Conservation (phyloP, 2,888 invertebrate species). For the Aporophyla nigra region DNA sequence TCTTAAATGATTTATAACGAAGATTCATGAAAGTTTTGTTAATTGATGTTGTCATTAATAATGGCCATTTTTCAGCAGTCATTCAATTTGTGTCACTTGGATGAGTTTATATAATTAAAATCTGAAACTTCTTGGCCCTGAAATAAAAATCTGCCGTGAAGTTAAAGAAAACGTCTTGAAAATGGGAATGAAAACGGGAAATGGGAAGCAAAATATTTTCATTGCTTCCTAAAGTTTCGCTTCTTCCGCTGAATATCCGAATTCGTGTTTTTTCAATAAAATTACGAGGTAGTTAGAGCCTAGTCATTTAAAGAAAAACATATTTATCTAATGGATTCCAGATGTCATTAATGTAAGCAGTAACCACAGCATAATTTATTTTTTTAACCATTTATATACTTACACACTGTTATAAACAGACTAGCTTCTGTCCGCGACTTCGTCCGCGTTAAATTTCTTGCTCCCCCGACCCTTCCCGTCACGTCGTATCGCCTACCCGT, state of each 20-base stretch:
- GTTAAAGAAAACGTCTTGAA: too few species aligned
- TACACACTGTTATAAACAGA: too few species aligned
- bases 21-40: conserved; percentile 37
- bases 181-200: neutral
- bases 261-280: too few species aligned
- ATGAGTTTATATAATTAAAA: neutral
- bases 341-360: neutral
- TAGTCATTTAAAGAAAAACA: neutral
- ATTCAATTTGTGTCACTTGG: conserved; percentile 8
- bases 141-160: neutral
- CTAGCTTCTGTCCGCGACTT: too few species aligned
- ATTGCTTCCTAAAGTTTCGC: too few species aligned
- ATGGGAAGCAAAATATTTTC: too few species aligned
- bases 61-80: conserved; percentile 22
- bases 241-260: too few species aligned
- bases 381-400: neutral
- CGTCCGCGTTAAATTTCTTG: too few species aligned
- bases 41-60: conserved; percentile 42
- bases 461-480: too few species aligned
- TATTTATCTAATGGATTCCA: neutral
- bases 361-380: neutral
- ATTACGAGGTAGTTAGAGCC: too few species aligned
- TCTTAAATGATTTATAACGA: conserved; percentile 38
- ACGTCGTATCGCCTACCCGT: too few species aligned
- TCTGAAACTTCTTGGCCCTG: conserved; percentile 12